Percentiles rank a stretch among this genome's conserved stretches.
phyloP scores from a whole-genome alignment of 2,113 vertebrate species.

The Peromyscus polionotus region DNA sequence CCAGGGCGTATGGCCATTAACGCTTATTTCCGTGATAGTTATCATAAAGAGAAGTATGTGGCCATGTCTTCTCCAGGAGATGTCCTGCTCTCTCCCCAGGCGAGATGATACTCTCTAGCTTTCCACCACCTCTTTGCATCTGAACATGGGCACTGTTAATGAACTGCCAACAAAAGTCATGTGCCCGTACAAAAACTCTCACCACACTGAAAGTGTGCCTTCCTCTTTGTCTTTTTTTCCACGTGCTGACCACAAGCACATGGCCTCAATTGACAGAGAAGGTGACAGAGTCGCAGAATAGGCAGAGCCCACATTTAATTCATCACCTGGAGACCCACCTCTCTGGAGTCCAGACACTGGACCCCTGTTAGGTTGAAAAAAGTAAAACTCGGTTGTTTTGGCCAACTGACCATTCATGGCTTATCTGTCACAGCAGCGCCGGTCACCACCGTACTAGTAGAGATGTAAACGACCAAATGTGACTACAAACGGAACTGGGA shows the following conservation, averaged over 20 bases:
- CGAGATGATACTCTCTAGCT: neutral
- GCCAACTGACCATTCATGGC: neutral
- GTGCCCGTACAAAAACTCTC: no score
- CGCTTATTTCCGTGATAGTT: neutral
- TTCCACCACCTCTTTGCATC: accelerated
- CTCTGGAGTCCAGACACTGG: neutral
- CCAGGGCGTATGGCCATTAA: neutral
- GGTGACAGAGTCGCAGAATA: neutral
- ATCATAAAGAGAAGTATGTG: neutral
- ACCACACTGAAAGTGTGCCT: neutral
- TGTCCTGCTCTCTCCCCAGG: accelerated
- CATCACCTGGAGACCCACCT: no score
- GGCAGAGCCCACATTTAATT: neutral
- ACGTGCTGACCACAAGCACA: neutral
- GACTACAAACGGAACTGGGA: neutral
- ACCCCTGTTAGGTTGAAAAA: neutral
- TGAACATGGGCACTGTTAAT: no score
- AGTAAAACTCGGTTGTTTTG: neutral
- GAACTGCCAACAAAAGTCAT: neutral
- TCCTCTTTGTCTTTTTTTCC: neutral
- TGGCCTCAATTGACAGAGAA: neutral
- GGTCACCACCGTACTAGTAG: neutral
- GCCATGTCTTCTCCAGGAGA: neutral
- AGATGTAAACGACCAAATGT: neutral
- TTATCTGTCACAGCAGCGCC: neutral